Conservation (phyloP, 2,797 vertebrate genomes). For the Tenualosa thibaudeaui region DNA sequence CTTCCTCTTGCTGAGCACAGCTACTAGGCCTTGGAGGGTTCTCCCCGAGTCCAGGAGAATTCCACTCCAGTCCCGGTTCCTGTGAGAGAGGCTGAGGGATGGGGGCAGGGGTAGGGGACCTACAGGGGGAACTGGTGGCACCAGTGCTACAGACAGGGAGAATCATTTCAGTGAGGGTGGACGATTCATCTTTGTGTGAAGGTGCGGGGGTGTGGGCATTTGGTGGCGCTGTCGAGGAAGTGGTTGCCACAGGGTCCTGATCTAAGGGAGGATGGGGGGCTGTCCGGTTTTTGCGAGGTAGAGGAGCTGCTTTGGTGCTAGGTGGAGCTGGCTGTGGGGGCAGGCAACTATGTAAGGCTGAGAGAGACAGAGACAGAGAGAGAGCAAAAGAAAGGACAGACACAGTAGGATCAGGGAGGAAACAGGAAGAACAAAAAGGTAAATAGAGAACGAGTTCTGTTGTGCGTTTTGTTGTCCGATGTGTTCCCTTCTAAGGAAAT, state of each 20-base stretch:
- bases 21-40: slow-evolving; percentile 39
- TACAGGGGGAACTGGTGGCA: slow-evolving; percentile 1
- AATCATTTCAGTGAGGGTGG: background rate
- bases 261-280: slow-evolving; percentile 35
- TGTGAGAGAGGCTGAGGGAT: slow-evolving; percentile 35
- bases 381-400: background rate
- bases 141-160: background rate
- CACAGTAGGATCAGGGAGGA: too few relatives aligned
- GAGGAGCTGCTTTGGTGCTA: slow-evolving; percentile 52
- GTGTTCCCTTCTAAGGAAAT: background rate
- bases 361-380: background rate
- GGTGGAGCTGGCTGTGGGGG: slow-evolving; percentile 58
- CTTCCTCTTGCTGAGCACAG: slow-evolving; percentile 45
- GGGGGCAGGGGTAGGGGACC: slow-evolving; percentile 17
- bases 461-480: background rate
- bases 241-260: slow-evolving; percentile 22
- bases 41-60: slow-evolving; percentile 30
- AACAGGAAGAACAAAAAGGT: background rate
- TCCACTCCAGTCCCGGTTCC: slow-evolving; percentile 28
- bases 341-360: slow-evolving; percentile 56
- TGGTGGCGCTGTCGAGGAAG: background rate
- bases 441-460: background rate
- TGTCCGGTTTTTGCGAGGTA: slow-evolving; percentile 49
- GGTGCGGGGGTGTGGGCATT: background rate
- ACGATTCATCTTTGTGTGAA: background rate